These are phyloP conservation scores for Onychomys torridus DNA, from an alignment of 2,797 vertebrate species.

Conservation along the genomic window DNA sequence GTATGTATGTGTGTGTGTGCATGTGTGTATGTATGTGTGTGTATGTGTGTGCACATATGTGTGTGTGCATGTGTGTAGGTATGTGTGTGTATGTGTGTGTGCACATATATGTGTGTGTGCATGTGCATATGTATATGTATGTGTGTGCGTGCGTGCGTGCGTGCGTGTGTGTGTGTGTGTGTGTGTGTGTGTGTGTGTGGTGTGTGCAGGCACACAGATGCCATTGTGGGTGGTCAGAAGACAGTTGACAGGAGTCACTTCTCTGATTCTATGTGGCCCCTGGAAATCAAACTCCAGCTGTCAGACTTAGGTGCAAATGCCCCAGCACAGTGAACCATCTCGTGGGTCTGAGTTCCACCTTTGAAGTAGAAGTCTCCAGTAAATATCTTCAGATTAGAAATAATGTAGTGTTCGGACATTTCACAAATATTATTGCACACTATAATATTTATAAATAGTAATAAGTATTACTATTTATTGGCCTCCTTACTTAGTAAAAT, in stretches of 20 bases:
- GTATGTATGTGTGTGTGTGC: neutral
- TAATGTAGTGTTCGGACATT: neutral
- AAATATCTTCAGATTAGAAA: neutral
- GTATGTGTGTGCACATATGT: neutral
- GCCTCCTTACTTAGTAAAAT: neutral
- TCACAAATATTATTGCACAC: neutral
- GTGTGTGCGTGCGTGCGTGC: no score
- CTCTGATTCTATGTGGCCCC: no score
- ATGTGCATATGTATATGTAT: no score
- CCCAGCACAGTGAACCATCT: neutral
- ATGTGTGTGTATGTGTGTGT: neutral
- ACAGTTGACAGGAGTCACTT: neutral
- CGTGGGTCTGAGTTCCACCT: neutral
- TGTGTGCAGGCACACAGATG: neutral
- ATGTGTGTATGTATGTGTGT: neutral
- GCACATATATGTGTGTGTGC: neutral
- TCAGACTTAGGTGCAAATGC: neutral
- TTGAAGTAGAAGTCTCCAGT: neutral
- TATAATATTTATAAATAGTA: no score
- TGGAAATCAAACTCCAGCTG: neutral
- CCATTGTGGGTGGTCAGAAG: neutral
- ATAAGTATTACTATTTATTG: neutral
- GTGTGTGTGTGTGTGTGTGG: no score
- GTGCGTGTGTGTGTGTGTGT: no score
- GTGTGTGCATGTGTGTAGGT: neutral